Conservation (phyloP, 92 coral and sea anemone species). For the Galaxea fascicularis region DNA sequence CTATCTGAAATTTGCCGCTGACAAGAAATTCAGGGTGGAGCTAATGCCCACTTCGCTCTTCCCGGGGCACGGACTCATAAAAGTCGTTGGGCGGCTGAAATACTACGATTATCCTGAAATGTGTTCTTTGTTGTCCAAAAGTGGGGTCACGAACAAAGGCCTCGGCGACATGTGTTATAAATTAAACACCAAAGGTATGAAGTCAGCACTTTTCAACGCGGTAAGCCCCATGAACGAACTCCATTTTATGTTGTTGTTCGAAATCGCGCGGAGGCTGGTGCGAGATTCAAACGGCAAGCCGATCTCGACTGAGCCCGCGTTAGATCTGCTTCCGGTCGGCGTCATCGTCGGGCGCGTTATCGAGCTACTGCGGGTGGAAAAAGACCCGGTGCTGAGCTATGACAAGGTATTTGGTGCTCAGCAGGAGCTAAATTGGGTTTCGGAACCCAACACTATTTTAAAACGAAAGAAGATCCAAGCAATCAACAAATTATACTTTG, state of each 20-base stretch:
- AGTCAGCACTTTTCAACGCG: conserved; percentile 86
- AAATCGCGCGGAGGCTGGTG: conserved; percentile 87
- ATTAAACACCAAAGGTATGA: conserved; percentile 84
- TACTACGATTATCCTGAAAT: conserved; percentile 84
- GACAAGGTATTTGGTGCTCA: conserved; percentile 75
- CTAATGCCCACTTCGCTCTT: conserved; percentile 80
- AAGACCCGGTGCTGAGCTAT: conserved; percentile 73
- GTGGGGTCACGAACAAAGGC: conserved; percentile 87
- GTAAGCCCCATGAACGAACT: conserved; percentile 93
- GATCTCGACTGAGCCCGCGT: conserved; percentile 78
- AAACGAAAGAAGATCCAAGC: conserved; percentile 78
- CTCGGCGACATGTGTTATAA: conserved; percentile 85
- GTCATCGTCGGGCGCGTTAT: conserved; percentile 77
- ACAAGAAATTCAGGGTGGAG: conserved; percentile 85
- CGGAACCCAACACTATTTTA: conserved; percentile 78
- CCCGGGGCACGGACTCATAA: conserved; percentile 87
- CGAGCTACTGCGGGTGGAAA: conserved; percentile 69
- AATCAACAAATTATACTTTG: conserved; percentile 76
- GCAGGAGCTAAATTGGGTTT: conserved; percentile 75
- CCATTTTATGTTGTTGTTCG: conserved; percentile 85
- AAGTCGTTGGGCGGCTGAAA: conserved; percentile 85
- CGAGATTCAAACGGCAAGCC: conserved; percentile 81
- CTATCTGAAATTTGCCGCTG: conserved; percentile 85
- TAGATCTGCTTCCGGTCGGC: conserved; percentile 81
- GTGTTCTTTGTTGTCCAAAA: conserved; percentile 68